Evolutionary conservation across 2,888 invertebrate species (phyloP).

Genomic region (Heterodera filipjevi): DNA sequence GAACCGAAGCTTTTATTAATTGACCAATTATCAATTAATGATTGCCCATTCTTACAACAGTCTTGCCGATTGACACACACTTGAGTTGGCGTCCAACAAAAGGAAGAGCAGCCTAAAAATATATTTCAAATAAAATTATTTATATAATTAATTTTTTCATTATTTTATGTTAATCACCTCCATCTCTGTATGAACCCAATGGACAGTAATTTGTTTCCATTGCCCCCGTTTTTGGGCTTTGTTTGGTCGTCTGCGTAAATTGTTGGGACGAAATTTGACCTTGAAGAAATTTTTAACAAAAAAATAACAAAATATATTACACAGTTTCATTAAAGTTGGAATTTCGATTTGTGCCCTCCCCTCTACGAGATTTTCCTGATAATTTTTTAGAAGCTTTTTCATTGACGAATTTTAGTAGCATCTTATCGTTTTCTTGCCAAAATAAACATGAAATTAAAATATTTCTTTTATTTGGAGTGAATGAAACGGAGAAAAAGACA

Average conservation of each 20-base stretch:
- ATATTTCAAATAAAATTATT: too few species aligned
- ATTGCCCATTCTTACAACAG: background rate
- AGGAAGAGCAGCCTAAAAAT: background rate
- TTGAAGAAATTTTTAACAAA: background rate
- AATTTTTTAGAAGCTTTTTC: too few species aligned
- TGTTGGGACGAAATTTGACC: background rate
- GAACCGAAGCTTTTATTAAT: too few species aligned
- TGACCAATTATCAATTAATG: background rate
- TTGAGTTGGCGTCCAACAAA: conserved; percentile 2
- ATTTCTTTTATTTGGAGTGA: too few species aligned
- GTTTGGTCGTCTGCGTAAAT: background rate
- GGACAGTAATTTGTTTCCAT: conserved; percentile 17
- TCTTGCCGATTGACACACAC: conserved; percentile 1
- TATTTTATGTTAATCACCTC: background rate
- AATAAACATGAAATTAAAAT: too few species aligned
- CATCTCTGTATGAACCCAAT: background rate
- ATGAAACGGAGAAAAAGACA: too few species aligned
- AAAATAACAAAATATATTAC: too few species aligned
- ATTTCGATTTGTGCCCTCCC: too few species aligned
- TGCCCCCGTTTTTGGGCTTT: conserved; percentile 5
- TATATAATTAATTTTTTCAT: background rate
- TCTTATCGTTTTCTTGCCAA: too few species aligned
- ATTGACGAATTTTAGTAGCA: too few species aligned
- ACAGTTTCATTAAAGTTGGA: too few species aligned
- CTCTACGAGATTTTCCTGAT: too few species aligned